These are phyloP conservation scores for Sylvia borin DNA, from an alignment of 2,797 vertebrate genomes.

Conservation along the genomic window DNA sequence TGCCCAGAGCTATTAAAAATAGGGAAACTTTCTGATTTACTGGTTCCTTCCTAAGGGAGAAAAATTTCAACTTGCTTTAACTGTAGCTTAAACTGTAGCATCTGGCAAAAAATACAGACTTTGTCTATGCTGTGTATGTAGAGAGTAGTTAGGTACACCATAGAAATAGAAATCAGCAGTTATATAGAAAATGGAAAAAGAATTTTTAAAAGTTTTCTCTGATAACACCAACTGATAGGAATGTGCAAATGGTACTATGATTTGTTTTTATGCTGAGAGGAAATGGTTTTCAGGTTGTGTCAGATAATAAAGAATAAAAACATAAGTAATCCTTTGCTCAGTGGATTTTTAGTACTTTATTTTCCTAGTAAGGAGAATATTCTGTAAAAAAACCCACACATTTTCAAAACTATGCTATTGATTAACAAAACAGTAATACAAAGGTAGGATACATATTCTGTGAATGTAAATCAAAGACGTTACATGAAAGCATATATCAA, in stretches of 20 bases:
- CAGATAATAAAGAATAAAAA: neutral
- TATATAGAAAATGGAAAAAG: neutral
- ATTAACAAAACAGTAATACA: neutral
- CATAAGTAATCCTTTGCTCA: neutral
- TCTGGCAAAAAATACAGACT: neutral
- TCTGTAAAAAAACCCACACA: rapidly evolving
- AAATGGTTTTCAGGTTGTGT: neutral
- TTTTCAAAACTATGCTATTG: neutral
- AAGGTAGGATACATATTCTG: neutral
- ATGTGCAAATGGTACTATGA: neutral
- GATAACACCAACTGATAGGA: neutral
- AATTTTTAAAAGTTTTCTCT: neutral
- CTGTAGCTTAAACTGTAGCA: neutral
- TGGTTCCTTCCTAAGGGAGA: neutral
- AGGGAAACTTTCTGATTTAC: constrained; percentile 1
- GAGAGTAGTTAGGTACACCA: neutral
- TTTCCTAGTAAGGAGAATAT: neutral
- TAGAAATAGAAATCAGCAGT: neutral
- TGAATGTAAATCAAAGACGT: neutral
- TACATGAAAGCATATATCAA: neutral
- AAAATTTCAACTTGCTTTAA: neutral
- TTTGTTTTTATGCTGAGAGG: neutral
- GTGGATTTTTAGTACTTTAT: neutral
- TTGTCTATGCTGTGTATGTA: neutral
- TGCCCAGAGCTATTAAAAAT: neutral